Evolutionary conservation across 2,113 vertebrate species (phyloP).

Genomic region (Laticauda laticaudata): DNA sequence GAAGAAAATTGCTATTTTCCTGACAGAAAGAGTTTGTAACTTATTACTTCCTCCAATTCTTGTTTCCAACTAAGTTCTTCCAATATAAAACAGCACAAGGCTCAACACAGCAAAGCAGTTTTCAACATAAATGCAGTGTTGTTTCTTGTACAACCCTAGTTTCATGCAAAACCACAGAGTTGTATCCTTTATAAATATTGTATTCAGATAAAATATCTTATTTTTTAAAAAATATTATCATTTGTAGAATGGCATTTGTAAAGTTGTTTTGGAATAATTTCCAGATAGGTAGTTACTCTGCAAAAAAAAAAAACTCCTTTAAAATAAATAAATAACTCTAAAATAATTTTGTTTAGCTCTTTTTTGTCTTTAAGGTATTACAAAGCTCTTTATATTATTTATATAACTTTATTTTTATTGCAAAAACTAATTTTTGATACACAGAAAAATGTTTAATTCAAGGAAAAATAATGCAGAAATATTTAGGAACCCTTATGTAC

Average conservation of each 20-base stretch:
- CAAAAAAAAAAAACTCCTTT: background rate
- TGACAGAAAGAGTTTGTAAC: background rate
- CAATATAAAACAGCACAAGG: background rate
- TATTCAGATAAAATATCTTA: background rate
- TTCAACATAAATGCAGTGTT: background rate
- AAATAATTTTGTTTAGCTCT: background rate
- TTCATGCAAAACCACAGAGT: background rate
- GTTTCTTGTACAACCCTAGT: background rate
- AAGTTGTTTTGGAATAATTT: slow-evolving; percentile 3
- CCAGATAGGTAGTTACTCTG: background rate
- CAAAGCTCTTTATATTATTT: background rate
- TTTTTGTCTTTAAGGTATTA: background rate
- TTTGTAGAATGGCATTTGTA: background rate
- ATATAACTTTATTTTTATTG: background rate
- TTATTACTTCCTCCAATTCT: background rate
- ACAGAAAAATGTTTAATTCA: background rate
- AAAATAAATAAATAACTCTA: background rate
- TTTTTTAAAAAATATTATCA: background rate
- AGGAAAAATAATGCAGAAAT: background rate
- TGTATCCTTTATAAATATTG: background rate
- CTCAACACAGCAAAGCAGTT: background rate
- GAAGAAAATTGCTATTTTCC: background rate
- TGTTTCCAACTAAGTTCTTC: background rate
- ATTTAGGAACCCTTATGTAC: background rate
- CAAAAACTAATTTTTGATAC: background rate